Percentiles rank a stretch among this genome's conserved stretches.
phyloP scores from a whole-genome alignment of 2,888 invertebrate species.

The Oligia fasciuncula region DNA sequence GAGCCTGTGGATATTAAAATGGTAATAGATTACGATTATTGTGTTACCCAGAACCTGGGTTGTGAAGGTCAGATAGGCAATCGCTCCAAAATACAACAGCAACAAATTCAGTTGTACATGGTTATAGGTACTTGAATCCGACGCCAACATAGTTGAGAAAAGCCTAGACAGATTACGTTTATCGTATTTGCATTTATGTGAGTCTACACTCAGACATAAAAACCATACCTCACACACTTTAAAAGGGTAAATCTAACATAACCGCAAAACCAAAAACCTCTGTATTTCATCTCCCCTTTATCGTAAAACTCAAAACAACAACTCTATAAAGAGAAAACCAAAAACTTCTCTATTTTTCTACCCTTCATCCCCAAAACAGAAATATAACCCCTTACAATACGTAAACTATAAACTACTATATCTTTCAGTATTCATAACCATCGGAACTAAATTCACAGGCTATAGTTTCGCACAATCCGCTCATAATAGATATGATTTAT shows the following conservation, averaged over 20 bases:
- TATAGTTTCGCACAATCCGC: conserved; percentile 59
- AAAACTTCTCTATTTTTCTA: too few species aligned
- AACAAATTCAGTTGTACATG: background rate
- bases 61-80: background rate
- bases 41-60: background rate
- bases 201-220: background rate
- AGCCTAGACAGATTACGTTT: background rate
- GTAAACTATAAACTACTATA: conserved; percentile 45
- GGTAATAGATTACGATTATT: background rate
- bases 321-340: background rate
- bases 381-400: conserved; percentile 12
- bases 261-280: too few species aligned
- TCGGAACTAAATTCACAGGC: conserved; percentile 61
- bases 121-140: background rate
- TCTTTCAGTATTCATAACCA: conserved; percentile 58
- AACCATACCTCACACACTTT: background rate
- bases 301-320: background rate
- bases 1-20: background rate
- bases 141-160: background rate
- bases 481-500: conserved; percentile 67
- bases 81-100: background rate
- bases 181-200: background rate
- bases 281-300: background rate
- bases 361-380: background rate
- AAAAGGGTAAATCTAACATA: background rate